Conservation (phyloP, 1,140 invertebrate genomes). For the Drosophila ohnishii region DNA sequence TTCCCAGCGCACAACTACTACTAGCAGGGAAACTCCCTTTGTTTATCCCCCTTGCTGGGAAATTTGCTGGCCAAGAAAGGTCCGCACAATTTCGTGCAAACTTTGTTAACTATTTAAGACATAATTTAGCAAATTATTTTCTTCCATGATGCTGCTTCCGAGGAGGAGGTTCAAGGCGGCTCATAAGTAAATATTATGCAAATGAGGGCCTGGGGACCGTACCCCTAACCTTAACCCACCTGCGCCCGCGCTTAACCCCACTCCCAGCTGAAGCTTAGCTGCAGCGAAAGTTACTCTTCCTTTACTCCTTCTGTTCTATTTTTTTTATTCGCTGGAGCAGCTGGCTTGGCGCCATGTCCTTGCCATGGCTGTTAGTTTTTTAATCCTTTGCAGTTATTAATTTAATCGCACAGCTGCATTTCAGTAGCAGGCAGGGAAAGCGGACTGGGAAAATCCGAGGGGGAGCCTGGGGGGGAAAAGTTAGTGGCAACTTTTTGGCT, state of each 20-base stretch:
- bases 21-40: conserved; percentile 12
- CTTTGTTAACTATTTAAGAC: conserved; percentile 81
- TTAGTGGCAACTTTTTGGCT: conserved; percentile 42
- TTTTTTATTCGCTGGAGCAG: conserved; percentile 37
- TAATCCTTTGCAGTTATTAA: conserved; percentile 81
- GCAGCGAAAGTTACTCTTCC: conserved; percentile 61
- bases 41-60: conserved; percentile 31
- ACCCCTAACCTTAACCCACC: conserved; percentile 1
- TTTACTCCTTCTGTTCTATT: background rate
- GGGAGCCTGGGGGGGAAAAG: conserved; percentile 10
- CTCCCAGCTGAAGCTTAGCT: conserved; percentile 33
- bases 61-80: conserved; percentile 45
- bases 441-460: background rate
- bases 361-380: conserved; percentile 76
- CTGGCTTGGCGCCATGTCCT: conserved; percentile 61
- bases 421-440: conserved; percentile 27
- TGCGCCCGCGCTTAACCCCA: conserved; percentile 4
- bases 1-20: conserved; percentile 7
- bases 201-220: conserved; percentile 60
- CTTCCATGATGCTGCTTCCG: conserved; percentile 37
- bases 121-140: conserved; percentile 81
- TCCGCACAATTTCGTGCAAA: conserved; percentile 67
- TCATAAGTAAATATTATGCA: conserved; percentile 78
- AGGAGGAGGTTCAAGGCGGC: conserved; percentile 21
- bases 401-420: conserved; percentile 79